These are phyloP conservation scores for Pseudopipra pipra DNA, from an alignment of 2,113 vertebrate species.

Conservation along the genomic window DNA sequence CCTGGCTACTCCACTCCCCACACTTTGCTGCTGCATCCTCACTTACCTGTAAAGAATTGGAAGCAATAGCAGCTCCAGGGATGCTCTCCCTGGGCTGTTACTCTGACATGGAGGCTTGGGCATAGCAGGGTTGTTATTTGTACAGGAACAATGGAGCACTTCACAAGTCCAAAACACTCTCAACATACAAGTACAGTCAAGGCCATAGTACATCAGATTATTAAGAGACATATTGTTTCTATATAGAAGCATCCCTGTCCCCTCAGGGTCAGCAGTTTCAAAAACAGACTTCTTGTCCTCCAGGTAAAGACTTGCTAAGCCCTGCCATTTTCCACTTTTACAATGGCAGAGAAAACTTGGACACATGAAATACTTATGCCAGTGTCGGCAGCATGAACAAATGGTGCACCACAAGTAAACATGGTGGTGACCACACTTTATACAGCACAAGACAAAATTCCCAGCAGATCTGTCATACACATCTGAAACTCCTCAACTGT, in stretches of 20 bases:
- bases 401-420: neutral
- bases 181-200: neutral
- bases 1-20: neutral
- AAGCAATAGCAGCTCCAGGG: neutral
- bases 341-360: neutral
- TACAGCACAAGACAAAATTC: neutral
- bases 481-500: neutral
- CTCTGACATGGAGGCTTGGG: neutral
- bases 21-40: neutral
- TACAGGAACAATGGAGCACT: neutral
- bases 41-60: neutral
- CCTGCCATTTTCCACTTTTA: neutral
- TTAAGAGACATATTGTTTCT: neutral
- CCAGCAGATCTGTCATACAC: neutral
- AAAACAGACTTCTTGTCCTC: neutral
- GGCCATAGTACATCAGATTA: neutral
- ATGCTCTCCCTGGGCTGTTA: neutral
- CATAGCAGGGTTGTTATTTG: neutral
- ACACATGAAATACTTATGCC: rapidly evolving
- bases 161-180: neutral
- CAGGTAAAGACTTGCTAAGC: neutral
- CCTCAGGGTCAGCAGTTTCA: neutral
- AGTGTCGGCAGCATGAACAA: rapidly evolving
- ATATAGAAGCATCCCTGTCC: neutral
- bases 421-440: neutral